Evolutionary conservation across 2,888 invertebrate genomes (phyloP).

Genomic region (Agelastica alni): DNA sequence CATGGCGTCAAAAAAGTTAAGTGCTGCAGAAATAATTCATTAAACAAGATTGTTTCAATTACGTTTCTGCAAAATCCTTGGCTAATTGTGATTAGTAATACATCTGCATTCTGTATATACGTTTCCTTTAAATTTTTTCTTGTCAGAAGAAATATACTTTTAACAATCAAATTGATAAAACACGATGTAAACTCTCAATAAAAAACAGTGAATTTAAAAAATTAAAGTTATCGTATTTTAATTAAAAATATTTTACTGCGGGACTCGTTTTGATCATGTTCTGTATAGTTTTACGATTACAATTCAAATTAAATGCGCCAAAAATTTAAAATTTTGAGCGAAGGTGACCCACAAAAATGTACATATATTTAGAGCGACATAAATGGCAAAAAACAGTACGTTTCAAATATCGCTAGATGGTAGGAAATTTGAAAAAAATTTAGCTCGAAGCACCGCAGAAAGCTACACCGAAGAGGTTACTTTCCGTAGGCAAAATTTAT

Average conservation of each 20-base stretch:
- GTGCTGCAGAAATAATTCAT: conserved; percentile 15
- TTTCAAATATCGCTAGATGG: too few relatives aligned
- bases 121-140: conserved; percentile 17
- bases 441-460: too few relatives aligned
- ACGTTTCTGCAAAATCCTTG: conserved; percentile 11
- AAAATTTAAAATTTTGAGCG: not conserved
- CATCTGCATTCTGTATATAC: conserved; percentile 25
- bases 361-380: too few relatives aligned
- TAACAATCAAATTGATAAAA: not conserved
- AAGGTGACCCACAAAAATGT: too few relatives aligned
- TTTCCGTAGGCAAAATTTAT: too few relatives aligned
- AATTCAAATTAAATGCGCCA: too few relatives aligned
- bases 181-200: not conserved
- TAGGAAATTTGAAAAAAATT: too few relatives aligned
- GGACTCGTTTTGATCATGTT: too few relatives aligned
- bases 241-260: too few relatives aligned
- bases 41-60: conserved; percentile 17
- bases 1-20: conserved; percentile 16
- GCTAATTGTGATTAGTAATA: conserved; percentile 16
- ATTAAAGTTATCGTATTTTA: too few relatives aligned
- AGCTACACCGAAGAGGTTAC: too few relatives aligned
- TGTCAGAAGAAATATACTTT: conserved; percentile 22
- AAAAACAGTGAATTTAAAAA: conserved; percentile 2
- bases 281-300: not conserved
- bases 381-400: too few relatives aligned